Conservation (phyloP, 1,140 invertebrate species). For the Tyrophagus putrescentiae region DNA sequence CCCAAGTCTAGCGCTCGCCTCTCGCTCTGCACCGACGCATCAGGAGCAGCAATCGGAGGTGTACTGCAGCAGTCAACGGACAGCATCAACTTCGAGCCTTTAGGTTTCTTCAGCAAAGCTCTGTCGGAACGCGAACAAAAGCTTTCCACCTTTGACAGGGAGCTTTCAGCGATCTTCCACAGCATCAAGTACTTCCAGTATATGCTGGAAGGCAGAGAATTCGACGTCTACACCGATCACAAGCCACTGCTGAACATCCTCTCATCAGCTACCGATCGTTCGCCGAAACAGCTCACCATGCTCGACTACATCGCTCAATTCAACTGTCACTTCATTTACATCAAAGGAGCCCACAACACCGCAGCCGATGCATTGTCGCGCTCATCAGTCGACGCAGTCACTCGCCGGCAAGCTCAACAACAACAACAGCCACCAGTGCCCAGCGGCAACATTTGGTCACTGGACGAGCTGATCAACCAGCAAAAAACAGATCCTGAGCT, state of each 20-base stretch:
- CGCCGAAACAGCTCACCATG: slow-evolving; percentile 26
- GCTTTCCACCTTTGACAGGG: slow-evolving; percentile 25
- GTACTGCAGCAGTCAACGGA: slow-evolving; percentile 18
- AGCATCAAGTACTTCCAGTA: slow-evolving; percentile 29
- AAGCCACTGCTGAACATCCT: slow-evolving; percentile 7
- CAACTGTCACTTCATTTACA: slow-evolving; percentile 31
- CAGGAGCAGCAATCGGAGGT: slow-evolving; percentile 23
- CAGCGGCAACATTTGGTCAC: not conserved
- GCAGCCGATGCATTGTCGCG: slow-evolving; percentile 15
- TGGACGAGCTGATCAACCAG: not conserved
- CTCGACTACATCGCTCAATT: slow-evolving; percentile 34
- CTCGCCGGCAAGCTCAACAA: not conserved
- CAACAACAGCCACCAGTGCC: not conserved
- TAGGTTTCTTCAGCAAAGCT: slow-evolving; percentile 22
- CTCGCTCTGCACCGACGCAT: slow-evolving; percentile 22
- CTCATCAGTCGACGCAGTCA: not conserved
- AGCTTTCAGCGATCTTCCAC: slow-evolving; percentile 28
- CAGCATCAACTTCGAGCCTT: slow-evolving; percentile 21
- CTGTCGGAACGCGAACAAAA: slow-evolving; percentile 21
- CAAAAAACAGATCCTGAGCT: not conserved
- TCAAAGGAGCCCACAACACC: slow-evolving; percentile 31
- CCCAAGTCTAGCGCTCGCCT: slow-evolving; percentile 16
- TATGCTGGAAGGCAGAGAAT: slow-evolving; percentile 29
- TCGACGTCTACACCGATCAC: slow-evolving; percentile 19
- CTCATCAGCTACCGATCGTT: not conserved